Conservation (phyloP, 2,888 invertebrate genomes). For the Lysandra coridon region DNA sequence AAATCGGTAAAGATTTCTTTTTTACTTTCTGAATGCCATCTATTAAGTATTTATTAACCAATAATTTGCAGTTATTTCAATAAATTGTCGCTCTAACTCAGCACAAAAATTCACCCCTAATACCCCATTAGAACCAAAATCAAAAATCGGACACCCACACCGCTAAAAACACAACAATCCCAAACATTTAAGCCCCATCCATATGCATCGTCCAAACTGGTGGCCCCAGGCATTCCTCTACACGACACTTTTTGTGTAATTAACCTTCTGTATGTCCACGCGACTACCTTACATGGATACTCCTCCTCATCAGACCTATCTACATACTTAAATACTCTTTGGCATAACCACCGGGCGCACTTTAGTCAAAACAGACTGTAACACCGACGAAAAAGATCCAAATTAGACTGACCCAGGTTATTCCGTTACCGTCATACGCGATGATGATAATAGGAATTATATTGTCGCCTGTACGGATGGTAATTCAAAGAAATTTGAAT, state of each 20-base stretch:
- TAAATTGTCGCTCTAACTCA: background rate
- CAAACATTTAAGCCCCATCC: slow-evolving; percentile 61
- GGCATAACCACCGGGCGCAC: background rate
- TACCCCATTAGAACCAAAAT: background rate
- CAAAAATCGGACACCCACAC: slow-evolving; percentile 58
- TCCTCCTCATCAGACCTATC: slow-evolving; percentile 43
- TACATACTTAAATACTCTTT: slow-evolving; percentile 33
- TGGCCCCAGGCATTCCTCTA: slow-evolving; percentile 64
- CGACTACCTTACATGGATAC: slow-evolving; percentile 60
- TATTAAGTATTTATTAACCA: too few species aligned
- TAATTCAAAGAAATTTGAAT: slow-evolving; percentile 37
- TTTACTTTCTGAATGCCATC: too few species aligned
- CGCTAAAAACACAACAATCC: slow-evolving; percentile 56
- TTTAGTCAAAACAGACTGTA: background rate
- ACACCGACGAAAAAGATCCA: too few species aligned
- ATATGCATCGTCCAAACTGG: slow-evolving; percentile 69
- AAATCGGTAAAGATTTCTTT: background rate
- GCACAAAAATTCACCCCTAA: background rate
- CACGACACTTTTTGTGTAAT: slow-evolving; percentile 64
- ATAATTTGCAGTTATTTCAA: too few species aligned
- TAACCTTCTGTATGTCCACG: slow-evolving; percentile 64
- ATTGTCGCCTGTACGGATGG: slow-evolving; percentile 45
- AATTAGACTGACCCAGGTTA: background rate
- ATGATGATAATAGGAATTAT: slow-evolving; percentile 45
- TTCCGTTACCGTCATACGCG: background rate